Evolutionary conservation across 2,797 vertebrate species (phyloP).

Genomic region (Picus viridis): DNA sequence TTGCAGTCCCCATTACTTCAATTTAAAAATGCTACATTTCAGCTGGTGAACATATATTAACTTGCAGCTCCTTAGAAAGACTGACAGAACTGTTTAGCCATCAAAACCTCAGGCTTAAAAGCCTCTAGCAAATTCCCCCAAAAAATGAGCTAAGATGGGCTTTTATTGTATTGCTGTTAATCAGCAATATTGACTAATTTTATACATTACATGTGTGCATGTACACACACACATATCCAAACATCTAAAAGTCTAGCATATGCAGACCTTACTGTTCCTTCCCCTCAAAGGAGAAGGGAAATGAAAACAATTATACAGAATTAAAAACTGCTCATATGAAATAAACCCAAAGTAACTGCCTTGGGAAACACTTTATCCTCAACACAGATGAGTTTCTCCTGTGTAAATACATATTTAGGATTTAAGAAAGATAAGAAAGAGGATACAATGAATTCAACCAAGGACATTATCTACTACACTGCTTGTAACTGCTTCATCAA

Average conservation of each 20-base stretch:
- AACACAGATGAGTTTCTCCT: slow-evolving; percentile 7
- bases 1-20: not conserved
- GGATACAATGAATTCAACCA: not conserved
- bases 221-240: not conserved
- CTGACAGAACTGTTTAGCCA: not conserved
- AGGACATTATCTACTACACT: not conserved
- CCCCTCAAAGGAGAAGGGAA: not conserved
- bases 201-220: not conserved
- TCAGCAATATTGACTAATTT: not conserved
- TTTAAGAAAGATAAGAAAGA: not conserved
- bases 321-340: slow-evolving; percentile 22
- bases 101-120: not conserved
- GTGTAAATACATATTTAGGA: not conserved
- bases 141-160: not conserved
- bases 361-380: not conserved
- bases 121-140: not conserved
- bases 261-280: not conserved
- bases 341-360: not conserved
- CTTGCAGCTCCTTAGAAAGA: not conserved
- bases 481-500: not conserved
- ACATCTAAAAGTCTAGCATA: not conserved
- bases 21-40: slow-evolving; percentile 1
- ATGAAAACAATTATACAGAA: not conserved
- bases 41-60: not conserved
- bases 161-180: not conserved